Percentiles rank a stretch among this genome's conserved stretches.
These are phyloP conservation scores for Drosophila sturtevanti DNA, from an alignment of 1,140 invertebrate species.

Conservation along the genomic window DNA sequence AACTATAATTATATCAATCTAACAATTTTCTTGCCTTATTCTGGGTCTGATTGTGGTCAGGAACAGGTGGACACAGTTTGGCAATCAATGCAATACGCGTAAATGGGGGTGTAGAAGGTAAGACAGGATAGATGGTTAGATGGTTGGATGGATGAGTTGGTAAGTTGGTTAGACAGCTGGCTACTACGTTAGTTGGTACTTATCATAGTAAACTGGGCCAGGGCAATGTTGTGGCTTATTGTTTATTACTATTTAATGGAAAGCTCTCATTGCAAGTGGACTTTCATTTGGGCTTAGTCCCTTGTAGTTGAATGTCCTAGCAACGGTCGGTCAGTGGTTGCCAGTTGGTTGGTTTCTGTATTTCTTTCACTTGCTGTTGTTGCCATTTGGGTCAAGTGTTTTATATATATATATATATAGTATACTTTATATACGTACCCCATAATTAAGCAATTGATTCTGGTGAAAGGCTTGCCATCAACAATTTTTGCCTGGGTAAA, in stretches of 20 bases:
- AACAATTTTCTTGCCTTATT: conserved; percentile 8
- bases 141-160: background rate
- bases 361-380: background rate
- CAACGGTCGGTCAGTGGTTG: background rate
- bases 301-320: conserved; percentile 6
- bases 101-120: background rate
- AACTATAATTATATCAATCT: conserved; percentile 40
- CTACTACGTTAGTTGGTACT: background rate
- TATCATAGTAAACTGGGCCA: conserved; percentile 31
- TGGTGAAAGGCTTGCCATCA: background rate
- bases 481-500: background rate
- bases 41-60: background rate
- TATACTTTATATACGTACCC: background rate
- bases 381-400: conserved; percentile 2
- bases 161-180: background rate
- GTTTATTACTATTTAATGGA: conserved; percentile 1
- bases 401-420: no score
- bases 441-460: conserved; percentile 10
- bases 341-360: background rate
- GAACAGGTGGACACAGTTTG: conserved; percentile 1
- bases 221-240: conserved; percentile 11
- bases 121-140: background rate
- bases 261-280: background rate
- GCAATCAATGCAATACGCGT: background rate
- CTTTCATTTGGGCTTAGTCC: background rate